Evolutionary conservation across 1,140 invertebrate genomes (phyloP).

Genomic region (Antheraea pernyi): DNA sequence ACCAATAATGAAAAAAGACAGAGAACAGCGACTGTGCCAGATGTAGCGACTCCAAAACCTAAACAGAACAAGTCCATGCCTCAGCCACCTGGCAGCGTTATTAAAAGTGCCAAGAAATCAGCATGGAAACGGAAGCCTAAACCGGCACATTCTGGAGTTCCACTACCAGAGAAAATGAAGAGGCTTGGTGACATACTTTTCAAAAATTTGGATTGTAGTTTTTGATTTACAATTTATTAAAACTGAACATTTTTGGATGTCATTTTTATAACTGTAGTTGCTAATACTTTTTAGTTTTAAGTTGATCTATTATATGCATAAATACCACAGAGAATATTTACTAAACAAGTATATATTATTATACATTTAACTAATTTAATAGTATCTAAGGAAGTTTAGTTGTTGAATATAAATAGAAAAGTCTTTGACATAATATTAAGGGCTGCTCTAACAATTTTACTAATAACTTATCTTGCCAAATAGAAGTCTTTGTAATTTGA

Average conservation of each 20-base stretch:
- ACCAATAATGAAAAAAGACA: conserved; percentile 28
- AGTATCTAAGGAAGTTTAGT: no score
- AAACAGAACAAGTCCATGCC: conserved; percentile 46
- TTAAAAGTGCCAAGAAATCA: conserved; percentile 56
- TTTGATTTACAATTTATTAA: conserved; percentile 14
- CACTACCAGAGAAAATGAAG: conserved; percentile 67
- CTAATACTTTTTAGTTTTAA: conserved; percentile 6
- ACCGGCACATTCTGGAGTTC: conserved; percentile 67
- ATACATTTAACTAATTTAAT: no score
- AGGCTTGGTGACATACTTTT: conserved; percentile 48
- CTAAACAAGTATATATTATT: no score
- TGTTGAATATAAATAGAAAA: no score
- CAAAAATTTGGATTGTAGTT: conserved; percentile 36
- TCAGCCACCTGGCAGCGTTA: conserved; percentile 36
- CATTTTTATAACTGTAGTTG: not conserved
- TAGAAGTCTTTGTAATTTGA: no score
- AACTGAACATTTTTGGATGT: not conserved
- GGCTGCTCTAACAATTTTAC: no score
- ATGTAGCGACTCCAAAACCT: conserved; percentile 47
- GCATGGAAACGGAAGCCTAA: conserved; percentile 55
- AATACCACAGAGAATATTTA: no score
- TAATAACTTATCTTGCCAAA: no score
- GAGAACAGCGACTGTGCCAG: conserved; percentile 48
- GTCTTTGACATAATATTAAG: no score
- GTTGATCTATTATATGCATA: not conserved